A percentile compares a stretch with the other conserved stretches of the same genome.
Evolutionary conservation across 2,797 vertebrate genomes (phyloP).

Genomic region (Myripristis murdjan): DNA sequence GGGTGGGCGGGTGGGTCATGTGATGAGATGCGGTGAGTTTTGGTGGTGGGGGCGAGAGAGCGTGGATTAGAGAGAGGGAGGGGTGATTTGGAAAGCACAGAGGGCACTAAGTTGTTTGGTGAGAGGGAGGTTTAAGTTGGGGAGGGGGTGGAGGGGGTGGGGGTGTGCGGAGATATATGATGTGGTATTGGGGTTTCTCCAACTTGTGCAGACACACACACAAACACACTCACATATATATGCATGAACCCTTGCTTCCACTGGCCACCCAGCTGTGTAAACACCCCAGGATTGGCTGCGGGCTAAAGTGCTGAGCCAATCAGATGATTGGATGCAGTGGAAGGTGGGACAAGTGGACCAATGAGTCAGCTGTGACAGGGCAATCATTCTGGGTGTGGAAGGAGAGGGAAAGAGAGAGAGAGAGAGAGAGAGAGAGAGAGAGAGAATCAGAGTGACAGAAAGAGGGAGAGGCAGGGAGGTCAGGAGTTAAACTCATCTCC

Average conservation of each 20-base stretch:
- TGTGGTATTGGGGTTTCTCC: conserved; percentile 75
- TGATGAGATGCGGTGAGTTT: conserved; percentile 41
- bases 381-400: conserved; percentile 60
- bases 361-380: conserved; percentile 52
- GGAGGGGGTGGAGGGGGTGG: conserved; percentile 18
- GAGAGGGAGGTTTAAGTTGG: conserved; percentile 34
- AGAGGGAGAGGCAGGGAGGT: conserved; percentile 64
- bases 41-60: conserved; percentile 36
- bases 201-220: conserved; percentile 36
- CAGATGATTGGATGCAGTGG: conserved; percentile 44
- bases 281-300: conserved; percentile 67
- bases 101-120: conserved; percentile 46
- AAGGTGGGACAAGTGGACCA: conserved; percentile 50
- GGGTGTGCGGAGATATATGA: conserved; percentile 65
- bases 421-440: conserved; percentile 25
- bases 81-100: conserved; percentile 37
- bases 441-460: conserved; percentile 54
- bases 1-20: conserved; percentile 42
- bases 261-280: conserved; percentile 84
- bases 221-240: conserved; percentile 22
- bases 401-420: too few species aligned
- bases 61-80: conserved; percentile 47
- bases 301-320: conserved; percentile 68
- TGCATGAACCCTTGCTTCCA: conserved; percentile 44
- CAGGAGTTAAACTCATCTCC: conserved; percentile 81